phyloP scores from a whole-genome alignment of 2,113 vertebrate genomes.

The Onychostruthus taczanowskii region DNA sequence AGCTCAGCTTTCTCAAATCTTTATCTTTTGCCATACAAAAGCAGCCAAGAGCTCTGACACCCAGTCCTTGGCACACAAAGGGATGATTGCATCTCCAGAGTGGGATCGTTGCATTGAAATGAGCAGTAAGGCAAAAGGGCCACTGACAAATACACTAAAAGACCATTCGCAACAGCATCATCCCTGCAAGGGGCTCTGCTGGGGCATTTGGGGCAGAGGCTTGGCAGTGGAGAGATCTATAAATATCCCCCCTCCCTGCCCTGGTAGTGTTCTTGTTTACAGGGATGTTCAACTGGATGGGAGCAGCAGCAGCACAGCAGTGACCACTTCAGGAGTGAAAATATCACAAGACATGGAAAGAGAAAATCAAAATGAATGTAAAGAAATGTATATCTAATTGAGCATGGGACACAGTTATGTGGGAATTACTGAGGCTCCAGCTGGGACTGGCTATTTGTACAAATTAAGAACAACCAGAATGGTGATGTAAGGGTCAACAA shows the following conservation, averaged over 20 bases:
- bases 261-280: neutral
- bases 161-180: neutral
- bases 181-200: neutral
- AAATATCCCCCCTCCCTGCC: neutral
- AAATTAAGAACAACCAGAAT: neutral
- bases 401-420: neutral
- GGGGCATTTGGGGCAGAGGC: neutral
- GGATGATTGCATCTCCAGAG: neutral
- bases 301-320: neutral
- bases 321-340: neutral
- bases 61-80: neutral
- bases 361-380: neutral
- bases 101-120: neutral
- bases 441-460: neutral
- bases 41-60: neutral
- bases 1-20: neutral
- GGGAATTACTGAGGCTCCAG: neutral
- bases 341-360: neutral
- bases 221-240: neutral
- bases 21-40: neutral
- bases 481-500: neutral
- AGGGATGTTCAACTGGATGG: neutral
- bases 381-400: neutral
- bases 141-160: neutral
- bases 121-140: neutral